These are phyloP conservation scores for Alsophila aescularia DNA, from an alignment of 2,888 invertebrate genomes.

Conservation along the genomic window DNA sequence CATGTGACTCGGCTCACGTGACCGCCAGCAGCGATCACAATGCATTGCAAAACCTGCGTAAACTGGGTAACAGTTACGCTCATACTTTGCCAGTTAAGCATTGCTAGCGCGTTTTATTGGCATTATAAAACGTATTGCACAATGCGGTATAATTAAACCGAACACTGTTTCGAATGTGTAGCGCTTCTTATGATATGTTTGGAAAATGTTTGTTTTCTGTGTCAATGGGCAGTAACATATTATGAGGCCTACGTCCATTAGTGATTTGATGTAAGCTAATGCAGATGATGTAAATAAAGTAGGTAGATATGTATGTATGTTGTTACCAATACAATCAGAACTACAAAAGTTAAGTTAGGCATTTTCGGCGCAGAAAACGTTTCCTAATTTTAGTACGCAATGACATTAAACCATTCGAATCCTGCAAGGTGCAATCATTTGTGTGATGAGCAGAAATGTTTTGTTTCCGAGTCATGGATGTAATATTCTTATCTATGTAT, in stretches of 20 bases:
- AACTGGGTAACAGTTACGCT: constrained; percentile 25
- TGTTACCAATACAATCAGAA: not conserved
- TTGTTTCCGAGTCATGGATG: too few species aligned
- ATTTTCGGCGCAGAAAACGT: not conserved
- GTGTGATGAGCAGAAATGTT: too few species aligned
- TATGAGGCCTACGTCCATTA: too few species aligned
- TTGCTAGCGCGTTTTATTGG: constrained; percentile 38
- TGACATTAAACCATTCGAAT: too few species aligned
- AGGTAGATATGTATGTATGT: too few species aligned
- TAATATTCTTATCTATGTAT: too few species aligned
- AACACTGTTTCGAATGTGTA: constrained; percentile 18
- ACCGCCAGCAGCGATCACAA: constrained; percentile 48
- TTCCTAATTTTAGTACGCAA: too few species aligned
- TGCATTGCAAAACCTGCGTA: constrained; percentile 65
- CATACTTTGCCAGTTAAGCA: constrained; percentile 12
- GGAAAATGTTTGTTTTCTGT: constrained; percentile 10
- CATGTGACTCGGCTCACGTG: constrained; percentile 66
- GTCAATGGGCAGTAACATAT: constrained; percentile 5
- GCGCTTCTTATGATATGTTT: constrained; percentile 15
- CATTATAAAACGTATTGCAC: constrained; percentile 31
- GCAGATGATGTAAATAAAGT: too few species aligned
- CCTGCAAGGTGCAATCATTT: too few species aligned
- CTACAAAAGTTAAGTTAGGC: too few species aligned
- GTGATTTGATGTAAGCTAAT: too few species aligned
- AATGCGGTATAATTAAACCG: constrained; percentile 12